Evolutionary conservation across 2,113 vertebrate genomes (phyloP).

Genomic region (Macquaria ambigua): DNA sequence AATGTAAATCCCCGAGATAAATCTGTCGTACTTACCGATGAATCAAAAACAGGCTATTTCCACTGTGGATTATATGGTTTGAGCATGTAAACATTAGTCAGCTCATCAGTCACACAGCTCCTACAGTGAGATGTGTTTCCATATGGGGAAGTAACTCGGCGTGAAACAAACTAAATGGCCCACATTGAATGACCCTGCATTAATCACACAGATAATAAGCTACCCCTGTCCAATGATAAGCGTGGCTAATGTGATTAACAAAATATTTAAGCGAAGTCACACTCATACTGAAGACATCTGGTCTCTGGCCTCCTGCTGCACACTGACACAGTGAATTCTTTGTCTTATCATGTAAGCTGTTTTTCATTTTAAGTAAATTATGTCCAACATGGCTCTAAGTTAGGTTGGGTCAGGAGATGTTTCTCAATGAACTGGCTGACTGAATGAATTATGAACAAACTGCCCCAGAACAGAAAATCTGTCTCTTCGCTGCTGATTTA

Average conservation of each 20-base stretch:
- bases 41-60: not conserved
- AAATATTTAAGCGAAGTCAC: conserved; percentile 47
- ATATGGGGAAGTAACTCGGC: conserved; percentile 5
- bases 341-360: conserved; percentile 27
- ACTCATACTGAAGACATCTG: conserved; percentile 44
- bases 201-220: conserved; percentile 53
- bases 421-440: not conserved
- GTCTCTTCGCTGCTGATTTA: not conserved
- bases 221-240: conserved; percentile 25
- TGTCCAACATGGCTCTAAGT: not conserved
- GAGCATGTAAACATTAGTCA: not conserved
- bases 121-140: not conserved
- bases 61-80: not conserved
- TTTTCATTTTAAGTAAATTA: conserved; percentile 11
- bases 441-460: conserved; percentile 12
- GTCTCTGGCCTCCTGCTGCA: conserved; percentile 21
- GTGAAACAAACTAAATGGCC: conserved; percentile 22
- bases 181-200: conserved; percentile 25
- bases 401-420: conserved; percentile 9
- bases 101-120: not conserved
- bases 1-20: not conserved
- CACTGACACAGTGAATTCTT: conserved; percentile 37
- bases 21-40: not conserved
- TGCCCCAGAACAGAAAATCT: not conserved
- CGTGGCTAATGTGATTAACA: conserved; percentile 49